These are phyloP conservation scores for Laothoe populi DNA, from an alignment of 2,888 invertebrate species.

Conservation along the genomic window DNA sequence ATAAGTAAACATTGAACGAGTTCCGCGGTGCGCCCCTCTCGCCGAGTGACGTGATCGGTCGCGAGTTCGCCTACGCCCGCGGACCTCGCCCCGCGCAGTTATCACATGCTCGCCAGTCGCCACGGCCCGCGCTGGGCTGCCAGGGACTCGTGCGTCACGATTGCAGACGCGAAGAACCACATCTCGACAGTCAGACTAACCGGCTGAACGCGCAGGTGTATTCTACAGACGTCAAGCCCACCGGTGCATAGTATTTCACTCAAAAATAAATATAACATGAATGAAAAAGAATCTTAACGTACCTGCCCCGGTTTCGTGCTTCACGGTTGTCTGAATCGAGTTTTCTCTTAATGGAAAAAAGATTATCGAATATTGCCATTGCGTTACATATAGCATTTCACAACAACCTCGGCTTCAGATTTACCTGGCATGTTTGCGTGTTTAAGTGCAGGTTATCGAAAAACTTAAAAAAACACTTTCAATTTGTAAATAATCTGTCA, in stretches of 20 bases:
- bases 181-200: conserved; percentile 45
- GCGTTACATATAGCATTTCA: conserved; percentile 70
- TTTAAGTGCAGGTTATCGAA: conserved; percentile 32
- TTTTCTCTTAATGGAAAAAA: conserved; percentile 87
- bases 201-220: conserved; percentile 45
- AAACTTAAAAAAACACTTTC: conserved; percentile 51
- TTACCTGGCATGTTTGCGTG: conserved; percentile 51
- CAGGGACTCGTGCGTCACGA: conserved; percentile 67
- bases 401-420: conserved; percentile 51
- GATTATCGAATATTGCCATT: conserved; percentile 91
- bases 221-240: conserved; percentile 62
- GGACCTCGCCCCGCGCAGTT: conserved; percentile 57
- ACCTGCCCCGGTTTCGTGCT: conserved; percentile 78
- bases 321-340: conserved; percentile 69
- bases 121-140: conserved; percentile 40
- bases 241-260: conserved; percentile 52
- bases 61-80: conserved; percentile 60
- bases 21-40: conserved; percentile 71
- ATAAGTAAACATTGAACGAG: conserved; percentile 76
- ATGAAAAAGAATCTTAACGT: conserved; percentile 73
- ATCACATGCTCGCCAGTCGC: conserved; percentile 64
- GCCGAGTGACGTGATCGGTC: conserved; percentile 62
- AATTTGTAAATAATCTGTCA: conserved; percentile 70
- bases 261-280: conserved; percentile 65
- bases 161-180: conserved; percentile 50